Conservation (phyloP, 2,113 vertebrate species). For the Melanerpes formicivorus region DNA sequence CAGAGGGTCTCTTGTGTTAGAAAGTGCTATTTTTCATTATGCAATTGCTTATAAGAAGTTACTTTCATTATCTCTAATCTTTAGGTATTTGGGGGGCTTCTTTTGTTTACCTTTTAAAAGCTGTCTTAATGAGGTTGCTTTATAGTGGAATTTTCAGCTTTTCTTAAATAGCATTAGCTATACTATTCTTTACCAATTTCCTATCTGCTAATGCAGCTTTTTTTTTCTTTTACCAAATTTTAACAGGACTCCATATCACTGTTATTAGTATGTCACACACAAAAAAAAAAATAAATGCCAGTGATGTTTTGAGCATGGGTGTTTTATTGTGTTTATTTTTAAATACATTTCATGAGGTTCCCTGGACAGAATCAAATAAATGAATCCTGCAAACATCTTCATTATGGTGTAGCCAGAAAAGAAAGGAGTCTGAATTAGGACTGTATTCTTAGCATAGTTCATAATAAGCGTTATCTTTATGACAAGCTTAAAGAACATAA, state of each 20-base stretch:
- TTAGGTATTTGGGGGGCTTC: background rate
- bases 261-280: constrained; percentile 43
- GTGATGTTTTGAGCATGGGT: background rate
- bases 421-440: constrained; percentile 61
- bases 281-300: background rate
- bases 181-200: constrained; percentile 33
- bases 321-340: constrained; percentile 64
- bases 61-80: constrained; percentile 20
- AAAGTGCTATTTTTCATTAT: constrained; percentile 9
- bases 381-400: constrained; percentile 59
- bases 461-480: constrained; percentile 68
- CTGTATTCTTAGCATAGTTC: constrained; percentile 62
- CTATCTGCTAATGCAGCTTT: constrained; percentile 31
- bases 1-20: background rate
- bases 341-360: constrained; percentile 59
- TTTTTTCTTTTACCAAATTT: constrained; percentile 36
- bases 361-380: constrained; percentile 66
- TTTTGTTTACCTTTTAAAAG: constrained; percentile 49
- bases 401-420: constrained; percentile 57
- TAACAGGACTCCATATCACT: constrained; percentile 4
- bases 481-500: constrained; percentile 71
- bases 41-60: constrained; percentile 14
- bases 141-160: constrained; percentile 39
- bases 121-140: constrained; percentile 13
- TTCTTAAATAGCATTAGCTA: background rate